Conservation (phyloP, 92 coral and sea anemone species). For the Pocillopora meandrina region DNA sequence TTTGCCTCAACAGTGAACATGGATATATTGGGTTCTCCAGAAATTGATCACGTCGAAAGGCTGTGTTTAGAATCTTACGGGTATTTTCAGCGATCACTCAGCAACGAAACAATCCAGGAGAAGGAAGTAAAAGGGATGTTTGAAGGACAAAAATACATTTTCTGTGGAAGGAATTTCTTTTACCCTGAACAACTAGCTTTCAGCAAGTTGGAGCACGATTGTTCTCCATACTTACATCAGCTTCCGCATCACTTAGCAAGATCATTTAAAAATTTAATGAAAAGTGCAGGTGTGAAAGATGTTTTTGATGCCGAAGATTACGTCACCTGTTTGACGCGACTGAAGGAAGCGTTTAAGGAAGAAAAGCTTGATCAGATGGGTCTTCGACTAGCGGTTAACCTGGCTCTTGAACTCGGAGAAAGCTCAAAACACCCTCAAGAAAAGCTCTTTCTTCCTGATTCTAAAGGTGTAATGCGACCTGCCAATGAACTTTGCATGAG, state of each 20-base stretch:
- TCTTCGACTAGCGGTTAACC: conserved; percentile 7
- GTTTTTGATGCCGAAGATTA: conserved; percentile 63
- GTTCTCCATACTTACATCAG: conserved; percentile 60
- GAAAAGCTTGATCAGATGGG: conserved; percentile 10
- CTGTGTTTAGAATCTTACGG: conserved; percentile 45
- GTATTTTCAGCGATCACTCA: conserved; percentile 32
- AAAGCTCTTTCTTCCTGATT: conserved; percentile 60
- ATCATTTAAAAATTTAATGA: conserved; percentile 41
- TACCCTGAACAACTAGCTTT: conserved; percentile 56
- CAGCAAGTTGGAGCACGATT: conserved; percentile 25
- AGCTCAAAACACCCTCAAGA: background rate
- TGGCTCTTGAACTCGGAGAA: conserved; percentile 12
- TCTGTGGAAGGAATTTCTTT: conserved; percentile 42
- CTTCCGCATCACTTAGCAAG: conserved; percentile 48
- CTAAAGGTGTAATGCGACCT: conserved; percentile 39
- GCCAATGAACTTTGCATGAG: conserved; percentile 56
- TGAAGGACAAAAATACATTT: conserved; percentile 28
- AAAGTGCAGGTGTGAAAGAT: conserved; percentile 50
- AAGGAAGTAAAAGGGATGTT: conserved; percentile 14
- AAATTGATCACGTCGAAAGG: background rate
- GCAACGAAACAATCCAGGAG: background rate
- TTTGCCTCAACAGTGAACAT: conserved; percentile 10
- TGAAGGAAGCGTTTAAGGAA: conserved; percentile 26
- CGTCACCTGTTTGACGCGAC: conserved; percentile 25
- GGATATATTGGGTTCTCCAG: background rate